Evolutionary conservation across 2,888 invertebrate species (phyloP).

Genomic region (Megaustenia siamemsis): DNA sequence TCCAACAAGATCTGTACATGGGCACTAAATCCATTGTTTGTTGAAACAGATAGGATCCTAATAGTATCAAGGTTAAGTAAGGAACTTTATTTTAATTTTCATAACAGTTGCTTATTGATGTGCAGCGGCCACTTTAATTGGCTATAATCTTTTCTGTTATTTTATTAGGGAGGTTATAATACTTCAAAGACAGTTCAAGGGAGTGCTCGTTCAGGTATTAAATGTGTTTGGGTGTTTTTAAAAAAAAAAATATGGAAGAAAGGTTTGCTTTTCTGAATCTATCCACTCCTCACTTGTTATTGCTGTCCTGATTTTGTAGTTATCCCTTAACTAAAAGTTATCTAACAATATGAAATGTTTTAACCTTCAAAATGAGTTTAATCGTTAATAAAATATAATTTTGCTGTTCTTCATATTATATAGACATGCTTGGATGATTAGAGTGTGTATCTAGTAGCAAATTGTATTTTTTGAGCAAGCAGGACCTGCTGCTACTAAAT

Average conservation of each 20-base stretch:
- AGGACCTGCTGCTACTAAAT: background rate
- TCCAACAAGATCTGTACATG: too few relatives aligned
- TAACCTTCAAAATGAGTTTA: background rate
- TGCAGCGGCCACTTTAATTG: background rate
- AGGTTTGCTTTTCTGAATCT: background rate
- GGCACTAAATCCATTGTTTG: too few relatives aligned
- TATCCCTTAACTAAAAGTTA: background rate
- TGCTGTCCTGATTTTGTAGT: background rate
- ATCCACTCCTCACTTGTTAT: background rate
- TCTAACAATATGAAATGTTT: background rate
- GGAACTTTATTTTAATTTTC: too few relatives aligned
- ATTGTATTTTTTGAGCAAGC: background rate
- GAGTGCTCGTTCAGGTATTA: slow-evolving; percentile 5
- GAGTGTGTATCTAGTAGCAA: background rate
- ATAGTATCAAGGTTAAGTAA: too few relatives aligned
- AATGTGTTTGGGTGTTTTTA: background rate
- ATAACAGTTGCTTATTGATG: slow-evolving; percentile 7
- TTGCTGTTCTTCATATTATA: background rate
- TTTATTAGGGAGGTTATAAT: background rate
- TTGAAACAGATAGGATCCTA: too few relatives aligned
- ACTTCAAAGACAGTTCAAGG: background rate
- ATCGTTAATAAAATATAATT: background rate
- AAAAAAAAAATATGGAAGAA: background rate
- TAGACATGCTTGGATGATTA: background rate
- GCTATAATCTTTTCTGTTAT: background rate